Evolutionary conservation across 2,888 invertebrate genomes (phyloP), one percentile per base, ranked within the genome.

Genomic region (Sphecodes monilicornis): DNA sequence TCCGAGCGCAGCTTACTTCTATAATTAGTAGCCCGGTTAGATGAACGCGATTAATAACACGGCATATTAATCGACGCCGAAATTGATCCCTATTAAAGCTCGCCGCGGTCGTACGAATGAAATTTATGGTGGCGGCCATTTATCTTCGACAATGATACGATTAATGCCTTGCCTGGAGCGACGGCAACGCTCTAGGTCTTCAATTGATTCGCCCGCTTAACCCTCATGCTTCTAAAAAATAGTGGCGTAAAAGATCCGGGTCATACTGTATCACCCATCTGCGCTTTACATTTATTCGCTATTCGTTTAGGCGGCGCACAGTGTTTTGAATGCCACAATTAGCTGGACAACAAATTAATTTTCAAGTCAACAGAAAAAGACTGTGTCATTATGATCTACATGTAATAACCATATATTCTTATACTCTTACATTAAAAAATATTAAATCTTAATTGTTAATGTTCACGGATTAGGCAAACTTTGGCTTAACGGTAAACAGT

Each of bases 11-110:
- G 76, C 75, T 83, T 76, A 60, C 43, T 74, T 43, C 66, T 54
- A 57, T 80, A 84, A 85, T 84, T 75, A 85, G 76, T 68, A 77
- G 76, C 77, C 76, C 8, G 80, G 54, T 71, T 74, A 70, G 80
- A 73, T 18, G 64, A 84, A 84, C 68, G 73, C 84, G 77, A 88
- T 88, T 84, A 88, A 88, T 84, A 78, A 78, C 69, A n/a, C n/a
- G 64, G 77, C 68, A 22, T 84, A 82, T 85, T 85, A 85, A 85
- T 86, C 76, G 76, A 66, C 32, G 50, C 64, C 50, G 36, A 64
- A 80, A 78, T 78, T 81, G 82, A 86, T 89, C 69, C 73, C 70
- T 22, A 68, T 77, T 81, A 66, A 68, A 81, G 77, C 72, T 72
- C 43, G 77, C 81, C 84, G 70, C 71, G 73, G 50, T 85, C 60